Evolutionary conservation across 2,113 vertebrate genomes (phyloP), one percentile per base, ranked within the genome.

Genomic region (Ailurus styani): DNA sequence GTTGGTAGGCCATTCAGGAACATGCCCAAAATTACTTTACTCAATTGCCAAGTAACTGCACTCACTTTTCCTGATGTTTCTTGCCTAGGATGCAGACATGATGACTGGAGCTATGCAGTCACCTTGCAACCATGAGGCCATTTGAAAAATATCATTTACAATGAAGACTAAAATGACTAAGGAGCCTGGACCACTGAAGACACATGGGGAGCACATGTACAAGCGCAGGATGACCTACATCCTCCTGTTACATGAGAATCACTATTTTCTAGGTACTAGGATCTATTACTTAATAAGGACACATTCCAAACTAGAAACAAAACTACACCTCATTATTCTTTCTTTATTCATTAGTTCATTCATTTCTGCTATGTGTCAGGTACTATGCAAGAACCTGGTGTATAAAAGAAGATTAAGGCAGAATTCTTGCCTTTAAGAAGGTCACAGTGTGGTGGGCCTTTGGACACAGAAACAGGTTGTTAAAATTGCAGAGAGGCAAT

Each of bases 171-270:
- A 91, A 77, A 50, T 6, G 8, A 40, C 64, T 20, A 18, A 64
- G 47, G n/a, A 40, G 3, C 5, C 21, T 57, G 25, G 31, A 34
- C 47, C 8, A 34, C 2, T 91, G 14, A 81, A 90, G 47, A 55
- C 25, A 82, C 25, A 34, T 6, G 7, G 25, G 6, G 23, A 37
- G 1, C 18, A 55, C 29, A 79, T 29, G 3, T 47, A 34, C 29
- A 5, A 73, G 11, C 0, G 0, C 12, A 1, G 3, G 4, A 52
- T 34, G 50, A 23, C 60, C 52, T 23, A 79, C 17, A 2, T 23
- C n/a, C 31, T 47, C 55, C 31, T 78, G 17, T 20, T 64, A 40
- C 27, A 17, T 5, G 17, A 88, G 66, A 93, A 83, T 7, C 55
- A 88, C 31, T 68, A 55, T 47, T 83, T 57, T 62, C 45, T 40